Conservation (phyloP, 2,113 vertebrate genomes). For the Notothenia coriiceps region DNA sequence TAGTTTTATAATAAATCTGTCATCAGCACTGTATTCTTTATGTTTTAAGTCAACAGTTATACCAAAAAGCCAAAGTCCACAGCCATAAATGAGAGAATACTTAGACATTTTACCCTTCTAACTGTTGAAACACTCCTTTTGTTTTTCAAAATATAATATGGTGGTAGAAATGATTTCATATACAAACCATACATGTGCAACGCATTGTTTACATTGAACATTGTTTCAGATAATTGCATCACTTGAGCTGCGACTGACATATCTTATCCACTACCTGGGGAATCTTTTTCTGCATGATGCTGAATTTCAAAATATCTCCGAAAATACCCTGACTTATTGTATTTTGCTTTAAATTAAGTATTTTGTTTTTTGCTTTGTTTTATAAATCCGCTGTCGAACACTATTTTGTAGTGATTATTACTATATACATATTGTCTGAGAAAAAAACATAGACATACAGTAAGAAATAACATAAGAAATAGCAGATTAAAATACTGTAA, state of each 20-base stretch:
- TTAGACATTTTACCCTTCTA: slow-evolving; percentile 4
- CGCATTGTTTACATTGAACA: slow-evolving; percentile 46
- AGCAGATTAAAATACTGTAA: slow-evolving; percentile 31
- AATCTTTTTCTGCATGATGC: slow-evolving; percentile 59
- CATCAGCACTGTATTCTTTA: slow-evolving; percentile 22
- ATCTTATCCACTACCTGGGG: slow-evolving; percentile 15
- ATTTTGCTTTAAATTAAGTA: slow-evolving; percentile 63
- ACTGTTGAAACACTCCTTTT: slow-evolving; percentile 25
- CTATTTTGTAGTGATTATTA: slow-evolving; percentile 38
- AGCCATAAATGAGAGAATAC: slow-evolving; percentile 46
- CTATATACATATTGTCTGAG: slow-evolving; percentile 17
- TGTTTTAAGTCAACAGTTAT: slow-evolving; percentile 35
- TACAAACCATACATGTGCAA: slow-evolving; percentile 10
- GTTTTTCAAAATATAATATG: slow-evolving; percentile 15
- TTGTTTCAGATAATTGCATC: slow-evolving; percentile 26
- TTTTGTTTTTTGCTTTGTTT: slow-evolving; percentile 61
- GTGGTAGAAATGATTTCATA: slow-evolving; percentile 16
- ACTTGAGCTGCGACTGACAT: slow-evolving; percentile 33
- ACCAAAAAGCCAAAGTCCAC: slow-evolving; percentile 45
- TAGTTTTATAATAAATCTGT: slow-evolving; percentile 16
- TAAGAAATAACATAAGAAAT: slow-evolving; percentile 38
- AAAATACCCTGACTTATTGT: slow-evolving; percentile 49
- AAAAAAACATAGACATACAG: slow-evolving; percentile 23
- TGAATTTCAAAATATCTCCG: slow-evolving; percentile 51
- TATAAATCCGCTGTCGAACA: slow-evolving; percentile 44